Conservation (phyloP, 2,888 invertebrate genomes). For the Tuta absoluta region DNA sequence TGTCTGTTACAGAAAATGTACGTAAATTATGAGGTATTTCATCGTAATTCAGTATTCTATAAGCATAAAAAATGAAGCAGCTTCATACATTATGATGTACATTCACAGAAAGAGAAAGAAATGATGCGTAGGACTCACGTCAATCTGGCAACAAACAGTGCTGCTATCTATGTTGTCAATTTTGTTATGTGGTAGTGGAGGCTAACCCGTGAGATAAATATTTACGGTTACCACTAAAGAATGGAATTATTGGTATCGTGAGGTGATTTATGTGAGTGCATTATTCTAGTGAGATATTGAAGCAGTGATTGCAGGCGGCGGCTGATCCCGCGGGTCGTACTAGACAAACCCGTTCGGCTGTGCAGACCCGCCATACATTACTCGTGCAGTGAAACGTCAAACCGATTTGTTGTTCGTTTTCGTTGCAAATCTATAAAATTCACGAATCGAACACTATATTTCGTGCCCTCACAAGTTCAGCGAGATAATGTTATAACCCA, state of each 20-base stretch:
- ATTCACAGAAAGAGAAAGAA: constrained; percentile 50
- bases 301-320: constrained; percentile 26
- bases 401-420: constrained; percentile 62
- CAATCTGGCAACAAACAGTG: constrained; percentile 82
- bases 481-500: constrained; percentile 40
- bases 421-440: constrained; percentile 41
- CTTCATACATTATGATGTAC: constrained; percentile 43
- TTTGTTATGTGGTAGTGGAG: constrained; percentile 78
- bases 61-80: constrained; percentile 44
- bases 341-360: constrained; percentile 34
- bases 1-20: constrained; percentile 78
- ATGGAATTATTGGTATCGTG: constrained; percentile 55
- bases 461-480: constrained; percentile 33
- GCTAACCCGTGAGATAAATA: constrained; percentile 83
- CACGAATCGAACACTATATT: constrained; percentile 32
- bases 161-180: constrained; percentile 92
- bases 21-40: constrained; percentile 58
- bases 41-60: constrained; percentile 43
- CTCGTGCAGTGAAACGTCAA: constrained; percentile 78
- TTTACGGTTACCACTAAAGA: constrained; percentile 76
- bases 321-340: background rate
- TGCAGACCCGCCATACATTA: constrained; percentile 76
- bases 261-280: constrained; percentile 51
- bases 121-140: constrained; percentile 78
- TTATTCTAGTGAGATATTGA: constrained; percentile 36